phyloP scores from a whole-genome alignment of 2,113 vertebrate genomes.

The Calidris pugnax region DNA sequence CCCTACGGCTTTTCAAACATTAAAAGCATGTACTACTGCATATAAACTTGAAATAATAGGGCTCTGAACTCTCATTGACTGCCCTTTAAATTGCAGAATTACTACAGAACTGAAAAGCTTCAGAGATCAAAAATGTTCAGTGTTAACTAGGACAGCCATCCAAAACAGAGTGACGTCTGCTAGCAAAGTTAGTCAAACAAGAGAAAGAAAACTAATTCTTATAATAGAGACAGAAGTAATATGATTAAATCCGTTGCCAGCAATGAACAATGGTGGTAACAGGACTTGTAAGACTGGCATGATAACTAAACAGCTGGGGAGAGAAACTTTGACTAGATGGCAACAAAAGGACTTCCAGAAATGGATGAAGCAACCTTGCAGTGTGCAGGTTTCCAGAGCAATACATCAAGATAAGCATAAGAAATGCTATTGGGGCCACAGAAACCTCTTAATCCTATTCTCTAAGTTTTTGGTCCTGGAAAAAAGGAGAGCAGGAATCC shows the following conservation, averaged over 20 bases:
- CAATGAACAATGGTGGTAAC: background rate
- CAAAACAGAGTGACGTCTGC: background rate
- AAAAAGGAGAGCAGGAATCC: background rate
- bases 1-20: constrained; percentile 28
- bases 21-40: constrained; percentile 45
- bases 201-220: background rate
- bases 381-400: background rate
- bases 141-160: background rate
- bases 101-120: background rate
- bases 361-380: background rate
- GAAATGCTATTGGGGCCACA: background rate
- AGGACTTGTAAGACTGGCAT: background rate
- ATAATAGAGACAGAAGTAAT: background rate
- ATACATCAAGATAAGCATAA: rapidly evolving
- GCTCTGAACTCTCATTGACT: constrained; percentile 38
- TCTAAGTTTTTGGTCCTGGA: background rate
- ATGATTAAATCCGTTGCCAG: background rate
- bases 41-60: constrained; percentile 53
- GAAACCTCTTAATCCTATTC: background rate
- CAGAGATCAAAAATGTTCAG: background rate
- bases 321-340: background rate
- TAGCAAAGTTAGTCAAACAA: background rate
- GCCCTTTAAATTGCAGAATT: constrained; percentile 7
- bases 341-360: background rate
- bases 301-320: background rate